Evolutionary conservation across 2,888 invertebrate genomes (phyloP).

Genomic region (Xestia c-nigrum): DNA sequence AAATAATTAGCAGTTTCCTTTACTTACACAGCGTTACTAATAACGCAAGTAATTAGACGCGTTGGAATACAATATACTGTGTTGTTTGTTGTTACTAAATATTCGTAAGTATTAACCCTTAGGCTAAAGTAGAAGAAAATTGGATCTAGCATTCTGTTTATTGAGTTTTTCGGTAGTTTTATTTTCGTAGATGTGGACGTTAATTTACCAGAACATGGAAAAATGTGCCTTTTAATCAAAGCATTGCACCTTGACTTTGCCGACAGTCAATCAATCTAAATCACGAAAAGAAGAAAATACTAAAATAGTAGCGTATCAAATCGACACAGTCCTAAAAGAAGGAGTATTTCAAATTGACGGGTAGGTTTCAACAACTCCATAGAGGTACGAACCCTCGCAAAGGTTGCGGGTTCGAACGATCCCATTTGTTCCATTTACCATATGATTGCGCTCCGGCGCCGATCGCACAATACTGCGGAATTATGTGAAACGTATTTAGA

Average conservation of each 20-base stretch:
- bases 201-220: neutral
- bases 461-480: slow-evolving; percentile 72
- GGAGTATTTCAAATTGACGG: neutral
- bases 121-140: too few species aligned
- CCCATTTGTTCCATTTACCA: slow-evolving; percentile 75
- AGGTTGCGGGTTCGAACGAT: slow-evolving; percentile 68
- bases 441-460: slow-evolving; percentile 70
- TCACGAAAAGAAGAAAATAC: neutral
- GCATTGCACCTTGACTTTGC: neutral
- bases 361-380: slow-evolving; percentile 57
- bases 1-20: slow-evolving; percentile 53
- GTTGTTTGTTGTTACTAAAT: neutral
- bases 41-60: slow-evolving; percentile 11
- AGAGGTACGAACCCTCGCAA: slow-evolving; percentile 55
- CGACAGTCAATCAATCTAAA: neutral
- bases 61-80: neutral
- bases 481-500: slow-evolving; percentile 71
- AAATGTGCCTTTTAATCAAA: neutral
- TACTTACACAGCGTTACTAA: slow-evolving; percentile 16
- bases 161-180: neutral
- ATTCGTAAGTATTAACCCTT: neutral
- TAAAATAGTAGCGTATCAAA: neutral
- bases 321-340: neutral
- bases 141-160: neutral
- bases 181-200: neutral